Evolutionary conservation across 2,797 vertebrate species (phyloP).

Genomic region (Brachyrhaphis roseni): DNA sequence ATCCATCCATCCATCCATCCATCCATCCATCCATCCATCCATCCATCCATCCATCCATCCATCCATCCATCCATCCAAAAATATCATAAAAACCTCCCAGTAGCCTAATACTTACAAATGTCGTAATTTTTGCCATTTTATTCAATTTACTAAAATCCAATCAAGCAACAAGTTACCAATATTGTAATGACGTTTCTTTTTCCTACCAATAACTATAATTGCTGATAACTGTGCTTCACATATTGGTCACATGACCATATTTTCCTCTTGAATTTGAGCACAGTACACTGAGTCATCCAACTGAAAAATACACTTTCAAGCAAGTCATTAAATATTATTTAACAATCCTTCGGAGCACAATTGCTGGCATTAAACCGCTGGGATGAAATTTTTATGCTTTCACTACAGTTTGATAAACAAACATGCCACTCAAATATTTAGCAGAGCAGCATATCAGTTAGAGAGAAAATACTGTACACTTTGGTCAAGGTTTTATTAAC

Average conservation of each 20-base stretch:
- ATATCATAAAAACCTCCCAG: background rate
- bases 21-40: too few relatives aligned
- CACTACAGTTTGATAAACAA: constrained; percentile 1
- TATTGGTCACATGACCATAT: background rate
- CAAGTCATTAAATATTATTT: background rate
- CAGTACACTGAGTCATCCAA: background rate
- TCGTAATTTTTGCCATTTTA: background rate
- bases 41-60: too few relatives aligned
- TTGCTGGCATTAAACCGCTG: background rate
- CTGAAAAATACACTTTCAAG: background rate
- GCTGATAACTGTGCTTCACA: background rate
- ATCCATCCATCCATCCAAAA: background rate
- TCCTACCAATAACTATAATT: background rate
- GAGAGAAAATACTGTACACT: constrained; percentile 7
- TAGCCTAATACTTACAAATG: background rate
- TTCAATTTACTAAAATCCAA: background rate
- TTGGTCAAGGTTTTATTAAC: constrained; percentile 36
- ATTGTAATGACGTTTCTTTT: background rate
- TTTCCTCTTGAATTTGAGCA: background rate
- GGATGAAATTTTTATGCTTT: background rate
- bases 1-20: too few relatives aligned
- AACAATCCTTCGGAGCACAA: background rate
- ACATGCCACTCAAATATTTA: background rate
- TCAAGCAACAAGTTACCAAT: background rate
- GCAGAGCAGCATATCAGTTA: background rate